Percentiles rank a stretch among this genome's conserved stretches.
Evolutionary conservation across 2,113 vertebrate genomes (phyloP).

Genomic region (Dipodomys ordii): DNA sequence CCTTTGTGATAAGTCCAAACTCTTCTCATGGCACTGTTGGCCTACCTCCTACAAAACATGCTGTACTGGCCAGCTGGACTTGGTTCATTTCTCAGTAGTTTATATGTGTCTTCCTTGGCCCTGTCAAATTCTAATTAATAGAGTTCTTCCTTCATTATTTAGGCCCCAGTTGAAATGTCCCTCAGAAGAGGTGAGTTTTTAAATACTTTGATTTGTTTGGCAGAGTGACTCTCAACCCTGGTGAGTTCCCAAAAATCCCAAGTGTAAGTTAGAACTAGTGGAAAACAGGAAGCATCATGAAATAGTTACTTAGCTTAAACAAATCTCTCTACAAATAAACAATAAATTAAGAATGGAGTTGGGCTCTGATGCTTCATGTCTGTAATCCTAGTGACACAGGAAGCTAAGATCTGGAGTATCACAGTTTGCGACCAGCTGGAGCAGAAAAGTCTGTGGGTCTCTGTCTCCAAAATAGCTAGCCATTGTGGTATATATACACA

Average conservation of each 20-base stretch:
- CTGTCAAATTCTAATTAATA: background rate
- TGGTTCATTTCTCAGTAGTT: background rate
- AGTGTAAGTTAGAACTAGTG: background rate
- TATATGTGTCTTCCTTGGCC: background rate
- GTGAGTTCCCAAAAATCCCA: background rate
- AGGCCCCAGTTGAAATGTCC: background rate
- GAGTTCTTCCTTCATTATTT: background rate
- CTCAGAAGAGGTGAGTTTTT: background rate
- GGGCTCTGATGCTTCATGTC: no score
- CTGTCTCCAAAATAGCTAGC: no score
- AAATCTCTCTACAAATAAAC: background rate
- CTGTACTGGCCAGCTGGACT: background rate
- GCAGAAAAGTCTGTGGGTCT: no score
- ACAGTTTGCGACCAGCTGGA: no score
- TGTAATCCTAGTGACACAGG: no score
- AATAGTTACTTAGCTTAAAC: background rate
- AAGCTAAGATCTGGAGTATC: no score
- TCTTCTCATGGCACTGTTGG: background rate
- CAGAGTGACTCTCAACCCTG: background rate
- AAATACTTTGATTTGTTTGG: background rate
- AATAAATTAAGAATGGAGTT: background rate
- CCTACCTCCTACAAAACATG: background rate
- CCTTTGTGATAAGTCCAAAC: background rate
- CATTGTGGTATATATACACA: no score
- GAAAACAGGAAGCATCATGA: background rate